Base-by-base conservation (phyloP, 2,797 vertebrate genomes). In the Trichosurus vulpecula region DNA sequence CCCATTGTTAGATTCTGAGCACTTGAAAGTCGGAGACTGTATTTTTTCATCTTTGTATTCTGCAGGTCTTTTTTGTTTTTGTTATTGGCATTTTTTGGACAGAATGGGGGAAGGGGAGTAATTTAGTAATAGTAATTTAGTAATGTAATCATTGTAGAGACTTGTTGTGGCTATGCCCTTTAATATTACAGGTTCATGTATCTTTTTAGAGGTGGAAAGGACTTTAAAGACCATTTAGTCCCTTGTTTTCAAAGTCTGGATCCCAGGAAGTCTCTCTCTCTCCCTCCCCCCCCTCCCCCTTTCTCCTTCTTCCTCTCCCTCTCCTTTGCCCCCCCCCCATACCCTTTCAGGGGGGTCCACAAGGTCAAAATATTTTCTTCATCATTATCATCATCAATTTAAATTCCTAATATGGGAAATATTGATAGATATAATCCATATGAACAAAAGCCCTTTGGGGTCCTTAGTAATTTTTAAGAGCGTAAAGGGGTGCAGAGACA, bases 331-430 rank as follows among this genome's bases (percentile, higher is more conserved):
- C 5, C 12, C 30, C 9, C n/a, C 66, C n/a, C n/a, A 74, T 41
- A 22, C n/a, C 14, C 6, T 41, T 74, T 74, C 66, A n/a, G 6
- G n/a, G n/a, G 0, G 0, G 6, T 74, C n/a, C 6, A 2, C 0
- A 19, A 41, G 5, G 35, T 74, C 16, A 41, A 74, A 74, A 66
- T 19, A 41, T 74, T 74, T 74, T 74, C 61, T 41, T 66, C 11
- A 61, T 66, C 61, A 31, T 58, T 31, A 11, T 58, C 58, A 31
- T 66, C 31, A 47, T 41, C 22, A 81, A 81, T 81, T 41, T 81
- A 22, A 22, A 81, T 81, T 25, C 66, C 19, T 41, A 81, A 41
- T 81, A 14, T 25, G 16, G n/a, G n/a, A 41, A 81, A 47, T 81
- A 81, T 81, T 41, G 57, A 31, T 31, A 58, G 8, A 41, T 61